These are phyloP conservation scores for Abscondita cerata DNA, from an alignment of 2,888 invertebrate species.

Conservation along the genomic window DNA sequence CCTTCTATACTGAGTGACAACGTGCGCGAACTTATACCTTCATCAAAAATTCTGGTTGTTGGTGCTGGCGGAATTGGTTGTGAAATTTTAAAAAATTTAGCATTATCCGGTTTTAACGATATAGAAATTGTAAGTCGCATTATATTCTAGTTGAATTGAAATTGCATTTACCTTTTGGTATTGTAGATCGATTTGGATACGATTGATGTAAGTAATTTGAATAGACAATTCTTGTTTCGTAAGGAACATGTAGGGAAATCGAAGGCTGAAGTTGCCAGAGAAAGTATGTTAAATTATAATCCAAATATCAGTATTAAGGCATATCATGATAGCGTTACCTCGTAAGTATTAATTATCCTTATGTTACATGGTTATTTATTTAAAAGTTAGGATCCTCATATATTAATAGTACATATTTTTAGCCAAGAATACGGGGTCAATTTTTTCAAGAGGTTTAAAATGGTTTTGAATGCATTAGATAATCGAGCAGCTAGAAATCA, in stretches of 20 bases:
- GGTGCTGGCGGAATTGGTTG: constrained; percentile 99
- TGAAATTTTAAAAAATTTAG: constrained; percentile 96
- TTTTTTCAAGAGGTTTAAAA: constrained; percentile 89
- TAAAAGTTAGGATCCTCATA: constrained; percentile 7
- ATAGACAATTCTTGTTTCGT: constrained; percentile 98
- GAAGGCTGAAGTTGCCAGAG: constrained; percentile 90
- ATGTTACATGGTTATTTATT: constrained; percentile 29
- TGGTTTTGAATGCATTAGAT: constrained; percentile 97
- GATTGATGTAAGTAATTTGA: constrained; percentile 98
- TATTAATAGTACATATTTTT: too few relatives aligned
- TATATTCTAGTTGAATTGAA: background rate
- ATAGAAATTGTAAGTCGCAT: constrained; percentile 90
- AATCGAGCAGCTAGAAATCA: constrained; percentile 96
- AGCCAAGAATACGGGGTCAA: constrained; percentile 88
- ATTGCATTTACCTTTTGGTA: background rate
- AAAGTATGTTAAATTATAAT: constrained; percentile 88
- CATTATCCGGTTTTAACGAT: constrained; percentile 89
- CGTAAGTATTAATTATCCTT: too few relatives aligned
- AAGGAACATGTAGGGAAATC: constrained; percentile 98
- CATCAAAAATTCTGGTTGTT: constrained; percentile 82
- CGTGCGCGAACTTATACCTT: constrained; percentile 69
- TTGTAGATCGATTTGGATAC: constrained; percentile 97
- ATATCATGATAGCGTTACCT: constrained; percentile 92
- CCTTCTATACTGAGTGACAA: constrained; percentile 71
- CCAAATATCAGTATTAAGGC: constrained; percentile 88